Evolutionary conservation across 2,113 vertebrate species (phyloP).

Genomic region (Holacanthus passer): DNA sequence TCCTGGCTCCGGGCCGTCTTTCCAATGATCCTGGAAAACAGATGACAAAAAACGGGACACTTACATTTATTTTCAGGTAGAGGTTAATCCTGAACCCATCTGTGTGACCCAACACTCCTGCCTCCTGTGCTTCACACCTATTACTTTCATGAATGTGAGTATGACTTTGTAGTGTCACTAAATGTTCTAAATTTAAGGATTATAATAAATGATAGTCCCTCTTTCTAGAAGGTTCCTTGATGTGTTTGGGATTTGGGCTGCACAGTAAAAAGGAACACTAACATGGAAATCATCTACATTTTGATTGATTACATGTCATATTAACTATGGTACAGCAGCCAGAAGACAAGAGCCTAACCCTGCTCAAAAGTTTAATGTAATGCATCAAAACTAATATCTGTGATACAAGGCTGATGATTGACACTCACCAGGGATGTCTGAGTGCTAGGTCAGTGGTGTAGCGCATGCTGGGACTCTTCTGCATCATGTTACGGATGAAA

Average conservation of each 20-base stretch:
- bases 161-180: background rate
- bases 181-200: too few species aligned
- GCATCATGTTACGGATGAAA: conserved; percentile 94
- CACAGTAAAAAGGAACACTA: too few species aligned
- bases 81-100: background rate
- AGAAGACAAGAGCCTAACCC: background rate
- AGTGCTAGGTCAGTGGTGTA: conserved; percentile 92
- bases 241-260: background rate
- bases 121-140: background rate
- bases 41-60: background rate
- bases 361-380: background rate
- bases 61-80: conserved; percentile 29
- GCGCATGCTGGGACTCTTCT: conserved; percentile 91
- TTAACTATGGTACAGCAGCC: background rate
- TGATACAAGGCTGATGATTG: background rate
- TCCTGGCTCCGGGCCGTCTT: conserved; percentile 94
- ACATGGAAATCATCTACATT: background rate
- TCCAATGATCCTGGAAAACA: conserved; percentile 91
- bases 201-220: background rate
- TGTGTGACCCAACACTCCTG: background rate
- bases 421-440: conserved; percentile 92
- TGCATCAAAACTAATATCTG: background rate
- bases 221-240: too few species aligned
- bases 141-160: background rate
- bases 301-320: too few species aligned